Conservation (phyloP, 2,888 invertebrate genomes). For the Drosophila yooni region DNA sequence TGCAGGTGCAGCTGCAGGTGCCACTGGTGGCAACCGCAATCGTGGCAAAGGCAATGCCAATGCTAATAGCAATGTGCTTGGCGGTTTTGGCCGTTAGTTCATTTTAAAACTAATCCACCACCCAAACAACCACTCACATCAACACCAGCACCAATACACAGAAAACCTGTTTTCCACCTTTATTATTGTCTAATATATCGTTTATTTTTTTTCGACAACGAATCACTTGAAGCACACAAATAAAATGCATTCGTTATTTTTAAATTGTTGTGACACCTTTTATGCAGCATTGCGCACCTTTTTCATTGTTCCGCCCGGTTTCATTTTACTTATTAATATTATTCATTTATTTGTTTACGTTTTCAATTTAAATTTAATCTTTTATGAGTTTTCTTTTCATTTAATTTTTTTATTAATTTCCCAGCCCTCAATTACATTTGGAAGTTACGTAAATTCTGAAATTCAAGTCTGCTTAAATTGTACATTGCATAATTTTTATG, state of each 20-base stretch:
- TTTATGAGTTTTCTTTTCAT: not conserved
- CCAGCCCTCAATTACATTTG: not conserved
- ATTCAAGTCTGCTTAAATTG: not conserved
- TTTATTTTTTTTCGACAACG: slow-evolving; percentile 30
- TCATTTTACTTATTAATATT: not conserved
- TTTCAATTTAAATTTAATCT: not conserved
- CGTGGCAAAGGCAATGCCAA: slow-evolving; percentile 49
- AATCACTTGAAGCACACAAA: slow-evolving; percentile 58
- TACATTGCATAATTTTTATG: not conserved
- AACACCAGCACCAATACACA: slow-evolving; percentile 4
- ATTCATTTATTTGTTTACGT: not conserved
- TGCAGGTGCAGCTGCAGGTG: slow-evolving; percentile 47
- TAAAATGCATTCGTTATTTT: slow-evolving; percentile 61
- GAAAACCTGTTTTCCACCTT: not conserved
- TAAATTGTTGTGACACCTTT: slow-evolving; percentile 21
- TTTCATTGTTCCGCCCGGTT: not conserved
- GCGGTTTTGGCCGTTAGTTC: slow-evolving; percentile 58
- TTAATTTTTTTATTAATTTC: not conserved
- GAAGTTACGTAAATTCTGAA: not conserved
- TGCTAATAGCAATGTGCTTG: slow-evolving; percentile 59
- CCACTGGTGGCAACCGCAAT: slow-evolving; percentile 35
- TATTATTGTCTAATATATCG: slow-evolving; percentile 5
- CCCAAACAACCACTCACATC: slow-evolving; percentile 6
- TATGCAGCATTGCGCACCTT: not conserved
- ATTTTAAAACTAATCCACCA: slow-evolving; percentile 3